Evolutionary conservation across 2,888 invertebrate species (phyloP).

Genomic region (Meganola albula): DNA sequence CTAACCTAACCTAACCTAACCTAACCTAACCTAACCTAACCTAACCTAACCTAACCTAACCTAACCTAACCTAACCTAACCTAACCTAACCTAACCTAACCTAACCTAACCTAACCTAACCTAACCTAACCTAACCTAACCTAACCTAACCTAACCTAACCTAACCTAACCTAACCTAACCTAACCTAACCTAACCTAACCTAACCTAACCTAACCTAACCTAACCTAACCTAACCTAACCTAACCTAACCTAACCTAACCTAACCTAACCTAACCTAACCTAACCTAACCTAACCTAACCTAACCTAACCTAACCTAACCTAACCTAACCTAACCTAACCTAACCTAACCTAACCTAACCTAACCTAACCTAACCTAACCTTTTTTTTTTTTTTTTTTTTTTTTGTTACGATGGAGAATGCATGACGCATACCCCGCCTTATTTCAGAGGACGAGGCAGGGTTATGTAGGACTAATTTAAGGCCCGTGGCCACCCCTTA

Average conservation of each 20-base stretch:
- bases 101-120: slow-evolving; percentile 19
- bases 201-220: slow-evolving; percentile 17
- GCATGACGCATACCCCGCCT: too few species aligned
- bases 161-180: slow-evolving; percentile 18
- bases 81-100: slow-evolving; percentile 21
- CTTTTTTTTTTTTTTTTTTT: neutral
- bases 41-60: slow-evolving; percentile 23
- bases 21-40: slow-evolving; percentile 23
- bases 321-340: slow-evolving; percentile 14
- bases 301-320: slow-evolving; percentile 13
- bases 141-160: slow-evolving; percentile 17
- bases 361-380: slow-evolving; percentile 3
- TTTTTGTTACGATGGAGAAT: too few species aligned
- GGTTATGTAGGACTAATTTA: neutral
- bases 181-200: slow-evolving; percentile 19
- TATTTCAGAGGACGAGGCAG: neutral
- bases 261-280: slow-evolving; percentile 15
- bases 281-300: slow-evolving; percentile 15
- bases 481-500: neutral
- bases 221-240: slow-evolving; percentile 14
- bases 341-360: slow-evolving; percentile 13
- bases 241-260: slow-evolving; percentile 17
- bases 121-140: slow-evolving; percentile 17
- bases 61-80: slow-evolving; percentile 21
- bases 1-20: slow-evolving; percentile 21